Percentiles rank a stretch among this genome's conserved stretches.
phyloP scores from a whole-genome alignment of 2,888 invertebrate genomes.

The Caradrina kadenii region DNA sequence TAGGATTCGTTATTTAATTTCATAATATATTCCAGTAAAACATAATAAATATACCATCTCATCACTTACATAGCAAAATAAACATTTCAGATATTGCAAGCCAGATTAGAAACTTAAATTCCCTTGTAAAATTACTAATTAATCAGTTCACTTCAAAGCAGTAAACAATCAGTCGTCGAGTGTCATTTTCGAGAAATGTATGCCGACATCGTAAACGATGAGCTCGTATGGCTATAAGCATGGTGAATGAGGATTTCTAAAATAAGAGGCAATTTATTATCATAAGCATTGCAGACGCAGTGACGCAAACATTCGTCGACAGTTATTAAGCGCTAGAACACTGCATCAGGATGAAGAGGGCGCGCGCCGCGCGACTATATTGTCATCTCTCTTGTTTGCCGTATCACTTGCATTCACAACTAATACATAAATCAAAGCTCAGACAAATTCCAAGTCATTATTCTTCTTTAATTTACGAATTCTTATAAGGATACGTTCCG shows the following conservation, averaged over 20 bases:
- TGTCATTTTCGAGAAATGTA: slow-evolving; percentile 81
- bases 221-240: slow-evolving; percentile 78
- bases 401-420: slow-evolving; percentile 75
- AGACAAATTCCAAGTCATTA: slow-evolving; percentile 80
- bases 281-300: slow-evolving; percentile 82
- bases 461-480: slow-evolving; percentile 70
- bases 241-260: slow-evolving; percentile 88
- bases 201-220: slow-evolving; percentile 81
- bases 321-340: slow-evolving; percentile 88
- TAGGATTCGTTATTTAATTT: neutral
- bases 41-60: neutral
- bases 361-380: slow-evolving; percentile 75
- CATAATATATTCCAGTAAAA: neutral
- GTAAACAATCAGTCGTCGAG: slow-evolving; percentile 78
- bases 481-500: slow-evolving; percentile 33
- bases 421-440: slow-evolving; percentile 76
- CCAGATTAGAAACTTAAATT: neutral
- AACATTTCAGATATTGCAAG: slow-evolving; percentile 8
- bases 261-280: slow-evolving; percentile 89
- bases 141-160: slow-evolving; percentile 61
- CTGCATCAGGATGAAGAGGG: slow-evolving; percentile 78
- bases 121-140: slow-evolving; percentile 38
- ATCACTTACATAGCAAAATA: neutral
- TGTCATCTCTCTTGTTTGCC: slow-evolving; percentile 77
- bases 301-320: slow-evolving; percentile 89